A percentile compares a stretch with the other conserved stretches of the same genome.
phyloP scores from a whole-genome alignment of 2,113 vertebrate genomes.

The Stictonetta naevosa region DNA sequence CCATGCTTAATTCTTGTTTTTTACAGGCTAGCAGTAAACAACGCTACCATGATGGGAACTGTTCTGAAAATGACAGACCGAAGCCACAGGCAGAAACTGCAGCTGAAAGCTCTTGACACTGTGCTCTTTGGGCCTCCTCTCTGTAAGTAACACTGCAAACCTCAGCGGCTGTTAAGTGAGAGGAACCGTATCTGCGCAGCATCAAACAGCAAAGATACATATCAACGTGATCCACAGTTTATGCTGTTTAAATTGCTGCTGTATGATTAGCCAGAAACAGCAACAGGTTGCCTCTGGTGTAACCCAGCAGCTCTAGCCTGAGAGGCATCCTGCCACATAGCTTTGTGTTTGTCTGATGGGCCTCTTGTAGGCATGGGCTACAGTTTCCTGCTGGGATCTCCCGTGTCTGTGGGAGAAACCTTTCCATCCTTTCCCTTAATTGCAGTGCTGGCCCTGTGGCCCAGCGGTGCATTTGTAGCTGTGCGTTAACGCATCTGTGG shows the following conservation, averaged over 20 bases:
- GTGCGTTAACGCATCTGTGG: neutral
- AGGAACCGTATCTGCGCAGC: rapidly evolving
- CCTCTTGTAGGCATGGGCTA: rapidly evolving
- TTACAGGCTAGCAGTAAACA: slow-evolving; percentile 91
- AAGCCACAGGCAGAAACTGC: slow-evolving; percentile 95
- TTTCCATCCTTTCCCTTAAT: rapidly evolving
- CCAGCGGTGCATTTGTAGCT: neutral
- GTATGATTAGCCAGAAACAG: rapidly evolving
- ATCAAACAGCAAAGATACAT: rapidly evolving
- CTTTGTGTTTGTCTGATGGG: neutral
- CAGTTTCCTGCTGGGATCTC: neutral
- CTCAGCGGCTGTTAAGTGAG: rapidly evolving
- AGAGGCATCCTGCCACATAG: neutral
- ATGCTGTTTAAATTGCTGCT: rapidly evolving
- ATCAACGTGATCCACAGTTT: rapidly evolving
- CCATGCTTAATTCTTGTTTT: neutral
- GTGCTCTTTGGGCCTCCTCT: slow-evolving; percentile 95
- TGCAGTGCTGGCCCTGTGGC: rapidly evolving
- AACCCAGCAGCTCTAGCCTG: neutral
- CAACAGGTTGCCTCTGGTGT: rapidly evolving
- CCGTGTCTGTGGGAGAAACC: rapidly evolving
- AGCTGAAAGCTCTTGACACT: slow-evolving; percentile 94
- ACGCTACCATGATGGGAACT: slow-evolving; percentile 86
- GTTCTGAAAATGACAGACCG: slow-evolving; percentile 94
- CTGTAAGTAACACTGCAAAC: slow-evolving; percentile 78